Evolutionary conservation across 2,113 vertebrate genomes (phyloP), one percentile per base, ranked within the genome.

Genomic region (Boleophthalmus pectinirostris): DNA sequence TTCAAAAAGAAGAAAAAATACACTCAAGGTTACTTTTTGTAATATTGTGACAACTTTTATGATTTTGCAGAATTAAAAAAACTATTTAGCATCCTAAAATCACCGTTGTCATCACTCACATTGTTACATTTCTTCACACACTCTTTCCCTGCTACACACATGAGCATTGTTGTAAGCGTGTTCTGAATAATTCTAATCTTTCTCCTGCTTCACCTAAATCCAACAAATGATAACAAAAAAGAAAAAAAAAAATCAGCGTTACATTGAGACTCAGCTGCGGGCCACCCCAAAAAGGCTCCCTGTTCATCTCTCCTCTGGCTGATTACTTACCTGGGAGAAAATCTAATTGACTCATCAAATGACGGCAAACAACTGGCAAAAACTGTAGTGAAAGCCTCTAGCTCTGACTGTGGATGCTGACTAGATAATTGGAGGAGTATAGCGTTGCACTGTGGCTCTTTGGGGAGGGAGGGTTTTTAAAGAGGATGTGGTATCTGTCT

Each of bases 331-430:
- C 87, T 87, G 58, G 75, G 68, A 90, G 86, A 84, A 87, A 88
- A 92, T 90, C 88, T 92, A 92, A 93, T 92, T 91, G 91, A 92
- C 87, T 88, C 76, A 70, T 87, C 87, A 87, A 86, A 90, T 2
- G 4, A 29, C 29, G 29, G 4, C 29, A 29, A 29, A 29, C 29
- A 4, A 29, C 87, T 90, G 90, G 87, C 88, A 92, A 94, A 92
- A 85, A 89, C 85, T 29, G 29, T 29, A 90, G 81, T 66, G 85
- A 87, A 87, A 88, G 84, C 79, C 85, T 85, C 77, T 78, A 85
- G 79, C 45, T 69, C 45, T 81, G 82, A 84, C 85, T 88, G 84
- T 89, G 74, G 80, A 91, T 91, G 75, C 80, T 75, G 79, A 71
- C 72, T 69, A 82, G 90, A 91, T 90, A 91, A 89, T 87, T 83